Conservation (phyloP, 2,888 invertebrate species). For the Apantesis nais region DNA sequence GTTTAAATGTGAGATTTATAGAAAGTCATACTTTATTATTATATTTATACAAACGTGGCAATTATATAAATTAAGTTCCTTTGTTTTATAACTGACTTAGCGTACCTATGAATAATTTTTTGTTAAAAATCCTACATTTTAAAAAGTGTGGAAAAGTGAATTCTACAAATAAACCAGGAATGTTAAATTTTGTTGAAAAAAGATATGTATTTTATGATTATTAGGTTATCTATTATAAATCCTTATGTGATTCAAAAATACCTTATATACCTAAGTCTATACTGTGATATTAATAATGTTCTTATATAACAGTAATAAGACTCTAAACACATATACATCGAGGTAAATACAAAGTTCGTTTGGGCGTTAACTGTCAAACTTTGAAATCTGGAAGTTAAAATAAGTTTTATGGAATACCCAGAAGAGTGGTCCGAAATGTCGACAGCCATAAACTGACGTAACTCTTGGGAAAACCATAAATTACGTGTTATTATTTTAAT, state of each 20-base stretch:
- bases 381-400: neutral
- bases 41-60: neutral
- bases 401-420: neutral
- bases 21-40: neutral
- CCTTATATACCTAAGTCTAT: too few relatives aligned
- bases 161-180: too few relatives aligned
- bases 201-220: neutral
- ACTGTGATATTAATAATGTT: too few relatives aligned
- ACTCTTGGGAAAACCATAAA: neutral
- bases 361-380: too few relatives aligned
- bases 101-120: neutral
- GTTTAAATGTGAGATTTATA: too few relatives aligned
- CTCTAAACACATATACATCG: too few relatives aligned
- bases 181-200: too few relatives aligned
- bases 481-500: too few relatives aligned
- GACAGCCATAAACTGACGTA: neutral
- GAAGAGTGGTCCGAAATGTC: neutral
- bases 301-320: too few relatives aligned
- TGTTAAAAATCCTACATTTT: neutral
- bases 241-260: neutral
- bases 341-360: too few relatives aligned
- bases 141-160: too few relatives aligned
- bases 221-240: neutral
- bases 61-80: neutral
- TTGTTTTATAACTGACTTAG: neutral